phyloP scores from a whole-genome alignment of 2,797 vertebrate genomes.

The Danio tinwini region DNA sequence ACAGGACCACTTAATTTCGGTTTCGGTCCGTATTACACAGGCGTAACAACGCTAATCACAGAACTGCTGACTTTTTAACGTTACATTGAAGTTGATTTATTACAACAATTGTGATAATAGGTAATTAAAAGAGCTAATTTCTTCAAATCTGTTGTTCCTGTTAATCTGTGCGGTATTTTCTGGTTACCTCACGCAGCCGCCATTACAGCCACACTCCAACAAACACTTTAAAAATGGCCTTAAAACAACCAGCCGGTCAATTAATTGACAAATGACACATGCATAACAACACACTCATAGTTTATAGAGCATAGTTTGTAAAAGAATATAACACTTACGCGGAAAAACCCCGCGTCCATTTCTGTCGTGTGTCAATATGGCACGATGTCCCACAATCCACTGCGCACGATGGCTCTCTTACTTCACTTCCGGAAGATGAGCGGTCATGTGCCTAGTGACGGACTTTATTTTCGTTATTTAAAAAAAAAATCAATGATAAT shows the following conservation, averaged over 20 bases:
- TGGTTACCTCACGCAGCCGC: constrained; percentile 25
- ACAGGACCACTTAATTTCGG: background rate
- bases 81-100: no score
- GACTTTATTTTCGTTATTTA: no score
- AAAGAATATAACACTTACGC: constrained; percentile 75
- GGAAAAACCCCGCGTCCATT: constrained; percentile 89
- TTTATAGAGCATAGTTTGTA: no score
- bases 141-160: background rate
- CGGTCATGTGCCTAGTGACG: background rate
- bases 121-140: background rate
- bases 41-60: background rate
- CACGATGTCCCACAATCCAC: constrained; percentile 58
- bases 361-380: constrained; percentile 69
- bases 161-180: constrained; percentile 21
- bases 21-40: background rate
- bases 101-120: background rate
- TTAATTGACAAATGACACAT: background rate
- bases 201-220: constrained; percentile 30
- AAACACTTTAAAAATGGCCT: constrained; percentile 16
- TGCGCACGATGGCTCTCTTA: constrained; percentile 47
- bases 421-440: constrained; percentile 33
- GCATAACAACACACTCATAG: background rate
- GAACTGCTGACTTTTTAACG: background rate
- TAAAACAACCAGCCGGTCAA: background rate
- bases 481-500: no score